phyloP scores from a whole-genome alignment of 37 sponge, comb jelly and placozoan genomes.

The Chondrilla cf. caribensis region DNA sequence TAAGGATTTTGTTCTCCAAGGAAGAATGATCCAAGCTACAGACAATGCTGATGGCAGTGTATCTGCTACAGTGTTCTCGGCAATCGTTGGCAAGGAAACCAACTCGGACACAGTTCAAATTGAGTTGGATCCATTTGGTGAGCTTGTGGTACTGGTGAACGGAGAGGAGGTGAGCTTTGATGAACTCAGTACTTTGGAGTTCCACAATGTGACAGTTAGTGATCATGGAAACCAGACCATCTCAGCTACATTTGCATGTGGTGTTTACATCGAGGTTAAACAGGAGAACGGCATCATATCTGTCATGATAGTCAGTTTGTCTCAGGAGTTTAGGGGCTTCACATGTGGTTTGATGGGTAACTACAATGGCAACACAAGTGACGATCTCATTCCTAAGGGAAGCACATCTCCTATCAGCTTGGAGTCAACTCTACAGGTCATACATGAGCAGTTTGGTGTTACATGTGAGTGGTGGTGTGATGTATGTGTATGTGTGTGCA shows the following conservation, averaged over 20 bases:
- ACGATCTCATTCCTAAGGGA: constrained; percentile 50
- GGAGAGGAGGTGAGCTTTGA: constrained; percentile 6
- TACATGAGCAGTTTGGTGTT: constrained; percentile 17
- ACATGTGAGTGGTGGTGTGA: constrained; percentile 6
- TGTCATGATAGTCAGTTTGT: constrained; percentile 7
- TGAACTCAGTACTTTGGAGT: neutral
- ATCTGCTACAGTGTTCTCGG: constrained; percentile 64
- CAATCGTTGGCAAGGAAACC: constrained; percentile 39
- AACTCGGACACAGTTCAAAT: constrained; percentile 33
- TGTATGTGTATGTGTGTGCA: too few species aligned
- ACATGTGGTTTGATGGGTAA: constrained; percentile 61
- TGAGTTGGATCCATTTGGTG: neutral
- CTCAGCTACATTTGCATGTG: constrained; percentile 5
- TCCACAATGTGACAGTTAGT: constrained; percentile 1
- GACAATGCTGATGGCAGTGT: neutral
- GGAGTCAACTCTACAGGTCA: constrained; percentile 10
- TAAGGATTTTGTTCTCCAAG: constrained; percentile 56
- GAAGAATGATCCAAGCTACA: constrained; percentile 42
- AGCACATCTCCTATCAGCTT: constrained; percentile 11
- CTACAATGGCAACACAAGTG: constrained; percentile 55
- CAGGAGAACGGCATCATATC: constrained; percentile 35
- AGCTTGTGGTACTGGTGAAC: neutral
- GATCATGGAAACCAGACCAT: constrained; percentile 23
- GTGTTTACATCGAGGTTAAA: constrained; percentile 12
- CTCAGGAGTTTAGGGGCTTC: neutral